These are phyloP conservation scores for Coremacera marginata DNA, from an alignment of 2,888 invertebrate species.

Conservation along the genomic window DNA sequence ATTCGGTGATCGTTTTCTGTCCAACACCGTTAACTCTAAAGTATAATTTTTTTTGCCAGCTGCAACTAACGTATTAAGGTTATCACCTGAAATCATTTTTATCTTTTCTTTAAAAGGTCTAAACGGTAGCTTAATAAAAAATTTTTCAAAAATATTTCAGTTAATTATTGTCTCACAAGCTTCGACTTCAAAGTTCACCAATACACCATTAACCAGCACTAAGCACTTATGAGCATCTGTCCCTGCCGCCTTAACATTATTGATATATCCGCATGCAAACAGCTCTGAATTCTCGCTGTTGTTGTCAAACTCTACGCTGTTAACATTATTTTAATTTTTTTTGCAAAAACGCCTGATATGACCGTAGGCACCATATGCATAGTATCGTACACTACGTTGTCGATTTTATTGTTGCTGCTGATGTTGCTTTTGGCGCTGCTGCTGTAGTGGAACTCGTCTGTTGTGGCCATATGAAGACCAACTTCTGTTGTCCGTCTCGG, in stretches of 20 bases:
- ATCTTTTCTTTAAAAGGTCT: not conserved
- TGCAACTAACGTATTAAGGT: not conserved
- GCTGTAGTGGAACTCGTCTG: not conserved
- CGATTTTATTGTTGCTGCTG: not conserved
- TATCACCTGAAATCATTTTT: not conserved
- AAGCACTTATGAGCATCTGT: too few relatives aligned
- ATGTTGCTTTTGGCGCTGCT: not conserved
- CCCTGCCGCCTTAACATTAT: too few relatives aligned
- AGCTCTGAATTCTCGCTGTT: too few relatives aligned
- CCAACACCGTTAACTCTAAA: not conserved
- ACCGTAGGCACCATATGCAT: not conserved
- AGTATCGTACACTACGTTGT: not conserved
- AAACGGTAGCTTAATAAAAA: not conserved
- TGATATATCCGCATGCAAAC: too few relatives aligned
- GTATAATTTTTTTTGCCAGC: not conserved
- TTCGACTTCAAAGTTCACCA: slow-evolving; percentile 32
- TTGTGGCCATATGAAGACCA: not conserved
- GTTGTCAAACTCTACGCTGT: too few relatives aligned
- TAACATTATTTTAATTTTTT: not conserved
- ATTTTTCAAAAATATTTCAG: not conserved
- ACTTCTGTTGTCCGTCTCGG: not conserved
- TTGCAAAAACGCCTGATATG: not conserved
- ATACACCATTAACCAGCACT: not conserved
- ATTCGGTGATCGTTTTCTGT: too few relatives aligned
- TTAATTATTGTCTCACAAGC: not conserved